Evolutionary conservation across 2,113 vertebrate species (phyloP), one percentile per base, ranked within the genome.

Genomic region (Mesembrinibis cayennensis): DNA sequence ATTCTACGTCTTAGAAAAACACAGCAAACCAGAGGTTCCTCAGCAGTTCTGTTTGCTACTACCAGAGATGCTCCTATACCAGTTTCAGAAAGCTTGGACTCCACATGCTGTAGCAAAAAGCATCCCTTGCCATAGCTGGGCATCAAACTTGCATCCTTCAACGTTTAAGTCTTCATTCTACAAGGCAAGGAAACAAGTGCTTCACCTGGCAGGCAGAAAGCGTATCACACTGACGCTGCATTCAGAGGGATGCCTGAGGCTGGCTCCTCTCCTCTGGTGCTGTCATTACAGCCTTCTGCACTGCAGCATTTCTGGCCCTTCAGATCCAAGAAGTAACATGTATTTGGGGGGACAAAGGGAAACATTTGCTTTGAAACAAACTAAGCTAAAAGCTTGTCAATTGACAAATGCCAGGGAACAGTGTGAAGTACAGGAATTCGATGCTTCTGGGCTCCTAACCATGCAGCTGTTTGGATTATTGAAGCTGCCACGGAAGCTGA

Each of bases 361-460:
- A 89, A 89, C 1, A 9, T 44, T 78, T 86, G 58, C 27, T 94
- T 76, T 79, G 67, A 77, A 92, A 72, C 47, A 72, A 77, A 80
- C 66, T 52, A 83, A 86, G 23, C 53, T 91, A 52, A 92, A 91
- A 61, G 62, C 40, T 89, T 94, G 66, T 72, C 40, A 47, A 6
- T 52, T 92, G 86, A 86, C 38, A 91, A 90, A 88, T 89, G 40
- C 56, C 66, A 63, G 49, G n/a, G 71, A 92, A 56, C n/a, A 80
- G 71, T 22, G 40, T 79, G 59, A 93, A 81, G 16, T 42, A 70
- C 29, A 53, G 45, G 74, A 76, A 86, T 90, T 49, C 4, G 6
- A 20, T 88, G 67, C 21, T 85, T 79, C 32, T 69, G 74, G 27
- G 52, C 74, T 90, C 56, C 67, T 49, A 45, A 90, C 15, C 18